Conservation (phyloP, 2,888 invertebrate genomes). For the Syrista parreyssii region DNA sequence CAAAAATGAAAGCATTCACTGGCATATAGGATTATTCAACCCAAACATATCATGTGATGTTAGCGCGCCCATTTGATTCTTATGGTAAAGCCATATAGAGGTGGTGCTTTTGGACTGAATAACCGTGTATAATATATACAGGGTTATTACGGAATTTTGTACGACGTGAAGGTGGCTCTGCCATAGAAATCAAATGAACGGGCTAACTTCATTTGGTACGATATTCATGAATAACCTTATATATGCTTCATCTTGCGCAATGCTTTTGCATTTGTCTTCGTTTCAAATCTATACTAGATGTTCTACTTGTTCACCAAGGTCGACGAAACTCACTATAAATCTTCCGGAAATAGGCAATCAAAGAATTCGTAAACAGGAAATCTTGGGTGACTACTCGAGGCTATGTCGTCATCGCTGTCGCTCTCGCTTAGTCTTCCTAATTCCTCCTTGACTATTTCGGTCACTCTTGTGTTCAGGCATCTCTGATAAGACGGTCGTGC, state of each 20-base stretch:
- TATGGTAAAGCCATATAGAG: background rate
- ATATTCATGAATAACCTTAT: background rate
- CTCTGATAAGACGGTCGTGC: slow-evolving; percentile 24
- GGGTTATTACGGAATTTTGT: background rate
- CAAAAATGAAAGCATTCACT: background rate
- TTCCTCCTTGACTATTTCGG: slow-evolving; percentile 16
- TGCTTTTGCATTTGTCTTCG: background rate
- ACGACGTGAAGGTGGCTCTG: background rate
- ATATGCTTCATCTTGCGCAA: background rate
- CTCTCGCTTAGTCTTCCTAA: slow-evolving; percentile 13
- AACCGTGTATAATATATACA: background rate
- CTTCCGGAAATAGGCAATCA: background rate
- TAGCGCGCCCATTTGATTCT: background rate
- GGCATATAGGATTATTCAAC: no score
- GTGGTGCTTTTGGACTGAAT: background rate
- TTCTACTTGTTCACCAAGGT: background rate
- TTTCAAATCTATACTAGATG: background rate
- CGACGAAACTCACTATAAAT: background rate
- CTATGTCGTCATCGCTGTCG: slow-evolving; percentile 21
- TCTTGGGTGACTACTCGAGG: slow-evolving; percentile 12
- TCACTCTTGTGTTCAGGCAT: slow-evolving; percentile 28
- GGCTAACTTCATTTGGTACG: background rate
- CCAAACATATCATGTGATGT: no score
- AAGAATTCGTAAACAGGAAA: slow-evolving; percentile 19
- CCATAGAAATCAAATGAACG: background rate